Conservation (phyloP, 2,113 vertebrate genomes). For the Shinisaurus crocodilurus region DNA sequence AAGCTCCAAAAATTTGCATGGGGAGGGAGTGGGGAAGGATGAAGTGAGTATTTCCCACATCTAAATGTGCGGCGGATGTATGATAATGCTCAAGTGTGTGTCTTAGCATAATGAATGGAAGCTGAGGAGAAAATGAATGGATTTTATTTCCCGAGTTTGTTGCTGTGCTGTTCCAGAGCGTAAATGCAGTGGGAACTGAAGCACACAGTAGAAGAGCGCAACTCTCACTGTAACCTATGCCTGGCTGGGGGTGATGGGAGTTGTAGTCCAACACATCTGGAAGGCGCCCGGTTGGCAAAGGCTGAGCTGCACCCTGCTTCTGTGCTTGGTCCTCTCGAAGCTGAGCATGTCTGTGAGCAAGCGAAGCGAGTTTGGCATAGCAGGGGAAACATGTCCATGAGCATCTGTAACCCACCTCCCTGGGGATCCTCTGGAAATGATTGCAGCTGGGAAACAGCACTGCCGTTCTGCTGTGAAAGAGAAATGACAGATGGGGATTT, state of each 20-base stretch:
- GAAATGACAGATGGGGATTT: neutral
- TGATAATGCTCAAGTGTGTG: neutral
- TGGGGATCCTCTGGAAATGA: neutral
- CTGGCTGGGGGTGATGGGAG: neutral
- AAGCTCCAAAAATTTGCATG: neutral
- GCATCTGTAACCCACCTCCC: slow-evolving; percentile 1
- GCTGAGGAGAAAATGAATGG: slow-evolving; percentile 31
- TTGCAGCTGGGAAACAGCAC: neutral
- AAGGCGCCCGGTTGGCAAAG: neutral
- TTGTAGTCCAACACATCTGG: neutral
- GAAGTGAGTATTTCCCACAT: neutral
- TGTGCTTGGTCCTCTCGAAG: slow-evolving; percentile 31
- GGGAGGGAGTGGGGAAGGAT: neutral
- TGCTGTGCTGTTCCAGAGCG: neutral
- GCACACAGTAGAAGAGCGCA: slow-evolving; percentile 20
- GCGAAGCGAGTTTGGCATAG: slow-evolving; percentile 27
- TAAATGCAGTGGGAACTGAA: slow-evolving; percentile 13
- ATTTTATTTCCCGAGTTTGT: slow-evolving; percentile 59
- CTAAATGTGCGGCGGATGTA: neutral
- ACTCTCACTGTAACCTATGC: slow-evolving; percentile 10
- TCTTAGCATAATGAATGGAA: neutral
- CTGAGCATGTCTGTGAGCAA: slow-evolving; percentile 8
- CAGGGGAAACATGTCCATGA: neutral
- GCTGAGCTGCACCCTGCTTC: neutral
- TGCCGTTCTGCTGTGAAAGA: neutral